These are phyloP conservation scores for Gnathonemus longibarbis DNA, from an alignment of 2,113 vertebrate species.

Conservation along the genomic window DNA sequence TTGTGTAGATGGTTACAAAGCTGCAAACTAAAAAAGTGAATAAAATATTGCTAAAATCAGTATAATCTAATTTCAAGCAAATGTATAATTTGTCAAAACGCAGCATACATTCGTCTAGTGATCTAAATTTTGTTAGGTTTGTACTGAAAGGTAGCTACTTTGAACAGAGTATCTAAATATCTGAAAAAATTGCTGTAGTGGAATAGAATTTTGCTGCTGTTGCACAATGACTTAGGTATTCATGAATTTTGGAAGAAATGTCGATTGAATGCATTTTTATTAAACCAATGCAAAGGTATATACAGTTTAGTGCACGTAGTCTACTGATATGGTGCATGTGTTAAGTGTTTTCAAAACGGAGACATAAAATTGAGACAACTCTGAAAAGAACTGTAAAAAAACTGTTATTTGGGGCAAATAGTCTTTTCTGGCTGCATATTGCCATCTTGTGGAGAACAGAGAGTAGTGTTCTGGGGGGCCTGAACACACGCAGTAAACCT, in stretches of 20 bases:
- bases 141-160: too few relatives aligned
- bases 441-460: not conserved
- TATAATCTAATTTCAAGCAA: too few relatives aligned
- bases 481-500: too few relatives aligned
- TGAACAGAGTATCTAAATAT: not conserved
- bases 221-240: not conserved
- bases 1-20: too few relatives aligned
- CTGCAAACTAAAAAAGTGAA: too few relatives aligned
- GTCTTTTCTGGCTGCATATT: not conserved
- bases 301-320: not conserved
- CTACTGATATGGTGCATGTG: not conserved
- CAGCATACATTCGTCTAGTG: too few relatives aligned
- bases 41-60: too few relatives aligned
- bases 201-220: not conserved
- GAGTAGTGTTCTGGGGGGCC: not conserved
- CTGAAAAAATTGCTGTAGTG: not conserved
- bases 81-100: too few relatives aligned
- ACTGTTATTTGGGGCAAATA: not conserved
- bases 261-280: not conserved
- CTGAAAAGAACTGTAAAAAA: not conserved
- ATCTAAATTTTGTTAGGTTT: too few relatives aligned
- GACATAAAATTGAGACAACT: not conserved
- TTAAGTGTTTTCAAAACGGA: not conserved
- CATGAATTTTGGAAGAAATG: not conserved
- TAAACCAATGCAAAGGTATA: not conserved